Base-by-base conservation (phyloP, 2,797 vertebrate species). In the Nannoperca obscura region DNA sequence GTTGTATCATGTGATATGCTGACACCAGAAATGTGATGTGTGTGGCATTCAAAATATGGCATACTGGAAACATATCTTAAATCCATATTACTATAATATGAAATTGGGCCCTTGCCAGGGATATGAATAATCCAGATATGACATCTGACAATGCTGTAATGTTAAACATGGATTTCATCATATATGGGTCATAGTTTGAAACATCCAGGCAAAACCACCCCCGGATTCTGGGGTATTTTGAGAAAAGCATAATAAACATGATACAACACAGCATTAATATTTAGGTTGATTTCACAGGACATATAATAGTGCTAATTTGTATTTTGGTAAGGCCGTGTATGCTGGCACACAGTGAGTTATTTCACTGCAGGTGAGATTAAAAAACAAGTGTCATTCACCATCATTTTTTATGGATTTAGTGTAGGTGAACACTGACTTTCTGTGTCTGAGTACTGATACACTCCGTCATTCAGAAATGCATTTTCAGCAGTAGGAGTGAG, bases 321-420 rank as follows among this genome's bases (percentile, higher is more conserved):
- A 49, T 19, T 54, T 54, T 59, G 46, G 1, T 46, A 13, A 20
- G 22, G 7, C 27, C 5, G 27, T 13, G 47, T 38, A 44, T 71
- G 59, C 42, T 50, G 36, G 54, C 42, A 65, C 74, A 44, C 6
- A 13, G 20, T 57, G 4, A 24, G 55, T 3, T 76, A 30, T 55
- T 58, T 81, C 30, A 73, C 38, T 76, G 69, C 75, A 69, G 38
- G 34, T 38, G 4, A 49, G 36, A 75, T 34, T 67, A 4, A 8
- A 61, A 40, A 32, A 62, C 63, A 24, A 49, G 34, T 66, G 55
- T 60, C 60, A 50, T 58, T 75, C 52, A 67, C 12, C 44, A 3
- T 60, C 50, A 77, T 75, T 74, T 71, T 82, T 76, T 44, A 84
- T 74, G 67, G 66, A 69, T 88, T 66, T 71, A 38, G 9, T 38